Percentiles rank a stretch among this genome's conserved stretches.
These are phyloP conservation scores for Torymus aiolomorphi DNA, from an alignment of 2,888 invertebrate genomes.

Conservation along the genomic window DNA sequence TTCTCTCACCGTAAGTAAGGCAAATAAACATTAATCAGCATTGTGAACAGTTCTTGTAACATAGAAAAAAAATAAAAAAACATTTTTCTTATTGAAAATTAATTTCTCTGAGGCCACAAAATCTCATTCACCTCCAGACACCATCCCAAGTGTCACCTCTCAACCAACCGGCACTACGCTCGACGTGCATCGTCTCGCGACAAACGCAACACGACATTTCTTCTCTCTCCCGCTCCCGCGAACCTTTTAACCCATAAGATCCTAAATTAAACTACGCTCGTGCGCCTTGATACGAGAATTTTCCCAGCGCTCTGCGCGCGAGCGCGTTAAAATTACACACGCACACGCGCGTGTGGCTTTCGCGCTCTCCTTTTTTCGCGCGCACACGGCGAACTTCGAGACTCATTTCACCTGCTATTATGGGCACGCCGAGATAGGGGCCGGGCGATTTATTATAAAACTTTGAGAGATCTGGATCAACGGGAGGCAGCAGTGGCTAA, in stretches of 20 bases:
- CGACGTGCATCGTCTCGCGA: neutral
- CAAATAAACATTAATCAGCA: too few relatives aligned
- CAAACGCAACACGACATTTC: slow-evolving; percentile 15
- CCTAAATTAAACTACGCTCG: slow-evolving; percentile 41
- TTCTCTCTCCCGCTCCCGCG: neutral
- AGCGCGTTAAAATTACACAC: slow-evolving; percentile 55
- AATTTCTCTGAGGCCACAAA: too few relatives aligned
- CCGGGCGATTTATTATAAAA: slow-evolving; percentile 53
- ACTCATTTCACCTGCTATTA: slow-evolving; percentile 58
- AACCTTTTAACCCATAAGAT: slow-evolving; percentile 51
- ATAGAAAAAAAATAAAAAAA: too few relatives aligned
- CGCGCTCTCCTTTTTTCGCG: neutral
- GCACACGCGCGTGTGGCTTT: slow-evolving; percentile 20
- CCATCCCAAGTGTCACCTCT: too few relatives aligned
- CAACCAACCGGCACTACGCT: too few relatives aligned
- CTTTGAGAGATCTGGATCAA: slow-evolving; percentile 49
- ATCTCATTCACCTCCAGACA: too few relatives aligned
- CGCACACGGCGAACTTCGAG: slow-evolving; percentile 25
- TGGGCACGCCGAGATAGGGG: slow-evolving; percentile 17
- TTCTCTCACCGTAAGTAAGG: too few relatives aligned
- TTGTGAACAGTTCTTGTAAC: too few relatives aligned
- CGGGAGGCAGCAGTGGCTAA: slow-evolving; percentile 26
- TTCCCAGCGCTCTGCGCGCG: slow-evolving; percentile 42
- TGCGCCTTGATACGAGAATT: slow-evolving; percentile 47
- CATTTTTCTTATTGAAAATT: too few relatives aligned